Conservation (phyloP, 2,888 invertebrate species). For the Melieria crassipennis region DNA sequence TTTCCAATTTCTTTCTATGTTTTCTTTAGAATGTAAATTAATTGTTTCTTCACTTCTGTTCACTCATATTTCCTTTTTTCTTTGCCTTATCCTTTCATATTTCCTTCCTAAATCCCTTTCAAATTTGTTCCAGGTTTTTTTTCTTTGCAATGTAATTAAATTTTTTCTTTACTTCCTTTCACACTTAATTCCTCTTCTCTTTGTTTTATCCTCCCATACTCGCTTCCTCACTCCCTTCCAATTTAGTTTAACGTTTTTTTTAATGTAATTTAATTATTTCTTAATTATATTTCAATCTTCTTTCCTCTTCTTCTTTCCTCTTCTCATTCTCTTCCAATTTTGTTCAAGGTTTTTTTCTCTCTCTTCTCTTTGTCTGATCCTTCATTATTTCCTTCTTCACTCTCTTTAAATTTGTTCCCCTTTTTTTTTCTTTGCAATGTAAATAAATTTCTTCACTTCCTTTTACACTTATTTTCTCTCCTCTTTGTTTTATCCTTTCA, state of each 20-base stretch:
- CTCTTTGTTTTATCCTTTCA: not conserved
- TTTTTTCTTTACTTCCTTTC: not conserved
- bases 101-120: not conserved
- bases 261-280: not conserved
- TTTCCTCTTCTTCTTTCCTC: not conserved
- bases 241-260: not conserved
- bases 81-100: not conserved
- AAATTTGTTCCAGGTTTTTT: not conserved
- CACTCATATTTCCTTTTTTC: not conserved
- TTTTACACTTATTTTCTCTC: not conserved
- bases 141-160: not conserved
- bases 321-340: not conserved
- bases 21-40: not conserved
- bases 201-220: not conserved
- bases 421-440: not conserved
- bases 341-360: not conserved
- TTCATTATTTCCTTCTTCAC: not conserved
- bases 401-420: not conserved
- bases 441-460: not conserved
- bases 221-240: not conserved
- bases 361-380: not conserved
- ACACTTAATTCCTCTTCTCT: not conserved
- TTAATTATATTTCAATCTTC: not conserved
- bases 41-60: not conserved
- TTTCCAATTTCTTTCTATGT: not conserved